phyloP scores from a whole-genome alignment of 2,113 vertebrate genomes.

The Apus apus region DNA sequence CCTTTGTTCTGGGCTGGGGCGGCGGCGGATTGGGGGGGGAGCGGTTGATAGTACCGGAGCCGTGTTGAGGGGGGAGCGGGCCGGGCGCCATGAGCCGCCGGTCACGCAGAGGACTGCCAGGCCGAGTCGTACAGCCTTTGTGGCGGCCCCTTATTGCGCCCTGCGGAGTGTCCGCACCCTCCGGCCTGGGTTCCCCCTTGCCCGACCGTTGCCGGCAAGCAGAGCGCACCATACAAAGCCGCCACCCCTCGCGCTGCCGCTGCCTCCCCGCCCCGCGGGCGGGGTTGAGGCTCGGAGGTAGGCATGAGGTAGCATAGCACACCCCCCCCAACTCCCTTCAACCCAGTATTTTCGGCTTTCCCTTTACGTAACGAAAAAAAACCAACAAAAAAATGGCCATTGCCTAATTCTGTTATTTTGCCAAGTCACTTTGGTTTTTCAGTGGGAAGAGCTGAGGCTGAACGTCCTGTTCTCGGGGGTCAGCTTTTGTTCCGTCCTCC shows the following conservation, averaged over 20 bases:
- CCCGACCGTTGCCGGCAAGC: background rate
- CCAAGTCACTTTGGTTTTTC: background rate
- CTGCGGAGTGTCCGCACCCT: background rate
- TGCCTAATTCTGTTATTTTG: background rate
- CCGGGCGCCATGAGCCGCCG: background rate
- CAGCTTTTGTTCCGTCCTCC: background rate
- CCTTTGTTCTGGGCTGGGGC: conserved; percentile 78
- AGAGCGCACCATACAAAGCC: conserved; percentile 13
- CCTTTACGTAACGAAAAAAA: background rate
- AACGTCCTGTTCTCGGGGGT: background rate
- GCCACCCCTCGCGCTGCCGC: no score
- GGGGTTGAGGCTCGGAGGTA: background rate
- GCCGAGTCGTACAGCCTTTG: background rate
- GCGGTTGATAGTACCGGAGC: background rate
- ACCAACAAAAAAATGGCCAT: background rate
- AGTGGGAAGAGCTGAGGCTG: background rate
- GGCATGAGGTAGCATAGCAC: background rate
- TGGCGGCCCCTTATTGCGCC: background rate
- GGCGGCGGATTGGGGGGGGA: conserved; percentile 3
- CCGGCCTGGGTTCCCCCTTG: background rate
- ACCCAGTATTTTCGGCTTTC: background rate
- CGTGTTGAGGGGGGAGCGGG: background rate
- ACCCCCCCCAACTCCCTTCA: background rate
- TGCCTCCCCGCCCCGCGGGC: background rate
- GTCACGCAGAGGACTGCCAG: conserved; percentile 35